These are phyloP conservation scores for Typhlichthys eigenmanni DNA, from an alignment of 2,797 vertebrate species.

Conservation along the genomic window DNA sequence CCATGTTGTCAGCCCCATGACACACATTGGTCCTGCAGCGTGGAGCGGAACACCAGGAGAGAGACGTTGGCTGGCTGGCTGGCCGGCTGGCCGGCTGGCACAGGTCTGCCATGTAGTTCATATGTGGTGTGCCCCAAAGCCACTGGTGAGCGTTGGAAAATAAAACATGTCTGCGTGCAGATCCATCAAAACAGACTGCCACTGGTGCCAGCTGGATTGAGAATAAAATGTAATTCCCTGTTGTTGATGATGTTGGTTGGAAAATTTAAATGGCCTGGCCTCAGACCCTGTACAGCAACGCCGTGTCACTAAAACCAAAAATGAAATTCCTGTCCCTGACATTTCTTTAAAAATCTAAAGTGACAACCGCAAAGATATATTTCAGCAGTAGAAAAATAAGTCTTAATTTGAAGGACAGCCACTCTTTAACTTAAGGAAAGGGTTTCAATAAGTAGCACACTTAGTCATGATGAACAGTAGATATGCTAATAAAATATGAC, in stretches of 20 bases:
- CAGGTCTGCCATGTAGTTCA: slow-evolving; percentile 27
- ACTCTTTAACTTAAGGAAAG: no score
- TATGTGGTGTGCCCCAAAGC: slow-evolving; percentile 37
- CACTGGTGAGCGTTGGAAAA: slow-evolving; percentile 45
- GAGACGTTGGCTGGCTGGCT: slow-evolving; percentile 20
- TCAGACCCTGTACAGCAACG: slow-evolving; percentile 5
- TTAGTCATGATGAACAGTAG: slow-evolving; percentile 1
- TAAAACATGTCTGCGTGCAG: slow-evolving; percentile 29
- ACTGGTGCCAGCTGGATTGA: slow-evolving; percentile 11
- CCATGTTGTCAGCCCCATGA: slow-evolving; percentile 8
- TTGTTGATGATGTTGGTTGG: slow-evolving; percentile 30
- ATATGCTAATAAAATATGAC: slow-evolving; percentile 21
- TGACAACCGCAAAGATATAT: slow-evolving; percentile 2
- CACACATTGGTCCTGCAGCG: slow-evolving; percentile 19
- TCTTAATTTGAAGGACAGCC: neutral
- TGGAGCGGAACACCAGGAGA: slow-evolving; percentile 25
- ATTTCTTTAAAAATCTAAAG: slow-evolving; percentile 6
- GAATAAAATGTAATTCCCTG: slow-evolving; percentile 39
- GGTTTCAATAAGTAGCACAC: neutral
- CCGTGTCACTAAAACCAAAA: slow-evolving; percentile 4
- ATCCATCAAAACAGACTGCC: slow-evolving; percentile 7
- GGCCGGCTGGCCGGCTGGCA: slow-evolving; percentile 18
- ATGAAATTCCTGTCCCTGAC: neutral
- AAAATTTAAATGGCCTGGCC: slow-evolving; percentile 18
- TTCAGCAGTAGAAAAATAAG: neutral